Evolutionary conservation across 2,797 vertebrate species (phyloP), one percentile per base, ranked within the genome.

Genomic region (Sarcoramphus papa): DNA sequence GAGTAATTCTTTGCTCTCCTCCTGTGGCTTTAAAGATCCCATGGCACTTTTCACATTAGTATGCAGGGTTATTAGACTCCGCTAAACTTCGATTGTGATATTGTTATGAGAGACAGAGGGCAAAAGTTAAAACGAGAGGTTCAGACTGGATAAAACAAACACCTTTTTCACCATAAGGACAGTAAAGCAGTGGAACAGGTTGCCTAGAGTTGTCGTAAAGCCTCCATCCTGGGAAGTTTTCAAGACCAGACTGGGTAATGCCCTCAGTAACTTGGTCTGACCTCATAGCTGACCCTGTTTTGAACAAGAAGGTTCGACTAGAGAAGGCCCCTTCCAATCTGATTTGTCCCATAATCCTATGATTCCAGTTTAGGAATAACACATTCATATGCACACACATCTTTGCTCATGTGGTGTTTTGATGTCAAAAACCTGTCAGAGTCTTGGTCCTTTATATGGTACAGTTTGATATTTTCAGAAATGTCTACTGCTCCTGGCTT

Each of bases 1-100:
- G 77, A 89, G 70, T 80, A 92, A 95, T 95, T 93, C 72, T 79
- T 89, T 74, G 45, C 68, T 89, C 41, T 85, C 63, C 67, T 74
- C 63, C 85, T 63, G 51, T 67, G 86, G 60, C 69, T 95, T 59
- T 90, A 79, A 90, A 48, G 43, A 84, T 86, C 59, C 69, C 30
- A 25, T 54, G 21, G 50, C 35, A 73, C 69, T 95, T 90, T 65
- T 73, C 88, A 67, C 88, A 73, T 72, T 33, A 85, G 40, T 45
- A 24, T 4, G 9, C 23, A 62, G 51, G 14, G 9, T 45, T 95
- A 63, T 88, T 69, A 76, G 73, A 48, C 56, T 84, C 43, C 3
- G 15, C 63, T 76, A 41, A 91, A 73, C 45, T 85, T 85, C 20
- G 13, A 3, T 31, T 85, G 83, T 41, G 35, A 48, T 18, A 37